Evolutionary conservation across 2,888 invertebrate genomes (phyloP).

Genomic region (Amaurobius ferox): DNA sequence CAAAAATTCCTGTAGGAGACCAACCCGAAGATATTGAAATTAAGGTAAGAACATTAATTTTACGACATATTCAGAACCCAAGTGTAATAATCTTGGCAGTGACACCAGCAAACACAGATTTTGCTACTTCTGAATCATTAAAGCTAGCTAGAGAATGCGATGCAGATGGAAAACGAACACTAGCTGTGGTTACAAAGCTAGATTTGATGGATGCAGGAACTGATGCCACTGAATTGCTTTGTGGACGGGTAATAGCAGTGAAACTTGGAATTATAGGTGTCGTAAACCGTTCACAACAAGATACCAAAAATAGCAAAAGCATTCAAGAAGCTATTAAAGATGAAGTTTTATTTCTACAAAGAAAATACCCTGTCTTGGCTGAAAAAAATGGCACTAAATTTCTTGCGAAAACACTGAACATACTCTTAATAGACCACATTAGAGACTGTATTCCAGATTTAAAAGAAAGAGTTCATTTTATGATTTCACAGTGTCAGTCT

Average conservation of each 20-base stretch:
- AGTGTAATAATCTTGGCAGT: slow-evolving; percentile 99
- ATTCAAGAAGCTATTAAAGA: slow-evolving; percentile 91
- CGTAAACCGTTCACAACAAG: slow-evolving; percentile 98
- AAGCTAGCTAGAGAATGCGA: slow-evolving; percentile 97
- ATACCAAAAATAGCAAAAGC: slow-evolving; percentile 92
- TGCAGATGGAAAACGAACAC: slow-evolving; percentile 94
- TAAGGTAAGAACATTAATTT: slow-evolving; percentile 92
- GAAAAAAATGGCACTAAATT: slow-evolving; percentile 97
- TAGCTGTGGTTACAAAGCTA: slow-evolving; percentile 98
- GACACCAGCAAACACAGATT: slow-evolving; percentile 98
- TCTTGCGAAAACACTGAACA: slow-evolving; percentile 96
- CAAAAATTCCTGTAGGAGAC: slow-evolving; percentile 98
- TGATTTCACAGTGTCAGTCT: slow-evolving; percentile 98
- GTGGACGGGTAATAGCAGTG: slow-evolving; percentile 98
- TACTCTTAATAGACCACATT: slow-evolving; percentile 99
- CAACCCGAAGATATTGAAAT: slow-evolving; percentile 98
- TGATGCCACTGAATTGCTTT: slow-evolving; percentile 98
- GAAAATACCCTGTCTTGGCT: slow-evolving; percentile 97
- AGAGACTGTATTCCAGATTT: slow-evolving; percentile 98
- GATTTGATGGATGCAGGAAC: slow-evolving; percentile 99
- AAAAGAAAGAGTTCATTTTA: slow-evolving; percentile 97
- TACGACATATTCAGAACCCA: slow-evolving; percentile 94
- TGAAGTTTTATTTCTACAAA: slow-evolving; percentile 94
- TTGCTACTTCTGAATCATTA: slow-evolving; percentile 98
- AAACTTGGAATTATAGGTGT: slow-evolving; percentile 99